phyloP scores from a whole-genome alignment of 2,888 invertebrate genomes.

The Cheilosia vernalis region DNA sequence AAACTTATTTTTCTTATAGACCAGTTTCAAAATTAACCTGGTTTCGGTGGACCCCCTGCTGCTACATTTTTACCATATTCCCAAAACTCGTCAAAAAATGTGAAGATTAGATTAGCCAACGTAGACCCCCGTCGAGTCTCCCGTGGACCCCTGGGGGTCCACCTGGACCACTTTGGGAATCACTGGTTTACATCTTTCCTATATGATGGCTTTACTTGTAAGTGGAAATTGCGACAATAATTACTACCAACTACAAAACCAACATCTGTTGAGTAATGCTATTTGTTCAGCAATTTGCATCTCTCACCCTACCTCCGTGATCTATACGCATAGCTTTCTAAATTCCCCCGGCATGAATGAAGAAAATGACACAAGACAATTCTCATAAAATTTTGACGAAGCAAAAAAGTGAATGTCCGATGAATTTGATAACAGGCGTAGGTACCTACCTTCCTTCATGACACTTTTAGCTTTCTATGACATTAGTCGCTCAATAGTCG shows the following conservation, averaged over 20 bases:
- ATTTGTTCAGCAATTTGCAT: conserved; percentile 57
- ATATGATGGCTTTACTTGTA: too few relatives aligned
- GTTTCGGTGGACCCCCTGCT: too few relatives aligned
- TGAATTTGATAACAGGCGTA: neutral
- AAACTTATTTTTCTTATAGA: too few relatives aligned
- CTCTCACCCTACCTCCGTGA: conserved; percentile 18
- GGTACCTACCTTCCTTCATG: neutral
- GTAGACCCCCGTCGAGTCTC: too few relatives aligned
- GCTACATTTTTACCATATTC: too few relatives aligned
- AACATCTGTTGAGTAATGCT: conserved; percentile 39
- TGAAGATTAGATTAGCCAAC: too few relatives aligned
- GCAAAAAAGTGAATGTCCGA: conserved; percentile 34
- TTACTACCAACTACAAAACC: neutral
- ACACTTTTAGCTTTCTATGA: conserved; percentile 48
- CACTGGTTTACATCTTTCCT: too few relatives aligned
- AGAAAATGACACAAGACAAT: conserved; percentile 14
- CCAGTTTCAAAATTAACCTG: too few relatives aligned
- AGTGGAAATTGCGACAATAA: neutral
- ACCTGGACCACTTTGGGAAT: too few relatives aligned
- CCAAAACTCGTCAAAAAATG: too few relatives aligned
- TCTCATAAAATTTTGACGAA: conserved; percentile 12
- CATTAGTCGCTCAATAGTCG: conserved; percentile 11
- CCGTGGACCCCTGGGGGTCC: too few relatives aligned
- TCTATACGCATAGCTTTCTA: conserved; percentile 51
- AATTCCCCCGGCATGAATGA: conserved; percentile 40